Evolutionary conservation across 2,113 vertebrate species (phyloP), one percentile per base, ranked within the genome.

Genomic region (Scalopus aquaticus): DNA sequence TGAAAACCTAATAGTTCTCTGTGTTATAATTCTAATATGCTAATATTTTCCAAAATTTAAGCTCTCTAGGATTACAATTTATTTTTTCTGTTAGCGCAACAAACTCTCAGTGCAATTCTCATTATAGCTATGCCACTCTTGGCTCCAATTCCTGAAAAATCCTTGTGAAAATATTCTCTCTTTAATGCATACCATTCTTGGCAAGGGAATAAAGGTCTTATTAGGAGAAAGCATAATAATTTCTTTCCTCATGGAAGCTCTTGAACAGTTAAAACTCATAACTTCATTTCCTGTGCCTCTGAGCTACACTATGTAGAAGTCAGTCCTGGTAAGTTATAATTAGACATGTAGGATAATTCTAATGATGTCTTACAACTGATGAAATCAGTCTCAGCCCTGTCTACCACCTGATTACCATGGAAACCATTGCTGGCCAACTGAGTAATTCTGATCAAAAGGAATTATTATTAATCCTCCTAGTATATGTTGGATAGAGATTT

Each of bases 351-450:
- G 92, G 91, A 93, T 98, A 98, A 98, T 98, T 98, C 97, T 97
- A 97, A 98, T 97, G 95, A 97, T 98, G 97, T 98, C 97, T 98
- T 98, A 98, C 97, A 98, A 87, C 95, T 98, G 98, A 98, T 98
- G 95, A 98, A 97, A 98, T 98, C 97, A 98, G 92, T 97, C 97
- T 98, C 96, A 94, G 96, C 76, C 88, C 93, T 98, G 95, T 97
- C 98, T 97, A 96, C 98, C 92, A 97, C 97, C 95, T 97, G 98
- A 98, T 98, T 98, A 97, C 98, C 97, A 98, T 98, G 98, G 98
- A 98, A 98, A 98, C 97, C 67, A 97, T 84, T 97, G 90, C 97
- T 98, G 95, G 91, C 95, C 97, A 98, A 97, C 86, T 67, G 67
- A 98, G 94, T 97, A 98, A 97, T 98, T 98, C 97, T 96, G 98